phyloP scores from a whole-genome alignment of 2,113 vertebrate species.

The Semicossyphus pulcher region DNA sequence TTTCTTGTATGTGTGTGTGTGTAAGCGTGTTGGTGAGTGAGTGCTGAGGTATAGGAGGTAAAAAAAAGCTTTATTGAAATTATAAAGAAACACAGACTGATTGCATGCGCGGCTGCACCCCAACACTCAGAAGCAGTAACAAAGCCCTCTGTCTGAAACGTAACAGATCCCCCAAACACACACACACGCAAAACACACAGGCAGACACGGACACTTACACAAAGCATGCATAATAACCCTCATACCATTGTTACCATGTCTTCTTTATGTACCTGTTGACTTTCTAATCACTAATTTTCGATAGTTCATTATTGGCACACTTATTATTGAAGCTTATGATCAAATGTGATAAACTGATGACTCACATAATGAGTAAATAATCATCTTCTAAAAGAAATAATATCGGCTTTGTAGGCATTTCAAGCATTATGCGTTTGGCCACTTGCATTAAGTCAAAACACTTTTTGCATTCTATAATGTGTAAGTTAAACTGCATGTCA shows the following conservation, averaged over 20 bases:
- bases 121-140: conserved; percentile 80
- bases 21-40: conserved; percentile 55
- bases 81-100: conserved; percentile 75
- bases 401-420: too few relatives aligned
- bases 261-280: conserved; percentile 1
- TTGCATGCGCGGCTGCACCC: conserved; percentile 76
- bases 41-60: conserved; percentile 69
- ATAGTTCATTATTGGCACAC: background rate
- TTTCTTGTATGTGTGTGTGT: background rate
- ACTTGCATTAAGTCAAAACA: too few relatives aligned
- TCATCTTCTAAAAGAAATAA: too few relatives aligned
- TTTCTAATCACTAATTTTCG: too few relatives aligned
- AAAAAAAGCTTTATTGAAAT: conserved; percentile 68
- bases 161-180: conserved; percentile 70
- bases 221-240: conserved; percentile 34
- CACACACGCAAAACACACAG: conserved; percentile 30
- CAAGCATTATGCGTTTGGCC: too few relatives aligned
- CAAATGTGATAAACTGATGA: background rate
- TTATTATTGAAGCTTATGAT: conserved; percentile 1
- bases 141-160: conserved; percentile 68
- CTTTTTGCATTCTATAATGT: too few relatives aligned
- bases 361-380: background rate
- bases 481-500: too few relatives aligned
- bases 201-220: conserved; percentile 36
- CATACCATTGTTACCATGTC: conserved; percentile 12